Conservation (phyloP, 2,797 vertebrate genomes). For the Pelodytes ibericus region DNA sequence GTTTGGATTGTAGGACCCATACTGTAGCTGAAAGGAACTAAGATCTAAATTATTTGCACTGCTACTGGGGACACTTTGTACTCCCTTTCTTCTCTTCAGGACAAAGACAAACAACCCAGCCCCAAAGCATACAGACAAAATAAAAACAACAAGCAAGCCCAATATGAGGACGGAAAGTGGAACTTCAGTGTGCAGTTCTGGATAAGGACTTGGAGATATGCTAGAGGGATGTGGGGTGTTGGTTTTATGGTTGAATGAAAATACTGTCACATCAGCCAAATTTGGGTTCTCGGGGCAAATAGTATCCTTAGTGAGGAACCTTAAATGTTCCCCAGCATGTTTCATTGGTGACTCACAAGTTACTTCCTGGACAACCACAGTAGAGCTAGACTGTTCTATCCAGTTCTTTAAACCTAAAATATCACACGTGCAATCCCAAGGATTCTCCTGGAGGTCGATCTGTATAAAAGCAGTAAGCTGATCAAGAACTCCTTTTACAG, state of each 20-base stretch:
- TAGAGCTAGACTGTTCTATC: conserved; percentile 91
- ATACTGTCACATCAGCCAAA: conserved; percentile 75
- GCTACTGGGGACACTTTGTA: conserved; percentile 80
- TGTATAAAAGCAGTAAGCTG: conserved; percentile 95
- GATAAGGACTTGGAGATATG: conserved; percentile 78
- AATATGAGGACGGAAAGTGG: conserved; percentile 95
- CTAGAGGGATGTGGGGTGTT: conserved; percentile 69
- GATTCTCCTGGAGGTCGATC: conserved; percentile 97
- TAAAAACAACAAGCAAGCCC: conserved; percentile 94
- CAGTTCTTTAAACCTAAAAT: conserved; percentile 95
- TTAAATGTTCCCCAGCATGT: conserved; percentile 88
- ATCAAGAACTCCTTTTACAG: conserved; percentile 89
- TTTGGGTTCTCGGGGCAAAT: conserved; percentile 89
- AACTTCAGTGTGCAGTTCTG: conserved; percentile 88
- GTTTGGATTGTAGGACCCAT: conserved; percentile 88
- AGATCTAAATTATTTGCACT: conserved; percentile 88
- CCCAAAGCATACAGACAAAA: conserved; percentile 94
- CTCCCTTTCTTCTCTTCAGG: conserved; percentile 90
- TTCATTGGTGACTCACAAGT: conserved; percentile 92
- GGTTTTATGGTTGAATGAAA: conserved; percentile 80
- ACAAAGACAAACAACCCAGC: conserved; percentile 96
- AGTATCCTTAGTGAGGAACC: conserved; percentile 89
- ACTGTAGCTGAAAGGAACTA: conserved; percentile 93
- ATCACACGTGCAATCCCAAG: conserved; percentile 96
- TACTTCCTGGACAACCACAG: conserved; percentile 93